Percentiles rank a stretch among this genome's conserved stretches.
Evolutionary conservation across 1,140 invertebrate species (phyloP).

Genomic region (Campoletis sonorensis): DNA sequence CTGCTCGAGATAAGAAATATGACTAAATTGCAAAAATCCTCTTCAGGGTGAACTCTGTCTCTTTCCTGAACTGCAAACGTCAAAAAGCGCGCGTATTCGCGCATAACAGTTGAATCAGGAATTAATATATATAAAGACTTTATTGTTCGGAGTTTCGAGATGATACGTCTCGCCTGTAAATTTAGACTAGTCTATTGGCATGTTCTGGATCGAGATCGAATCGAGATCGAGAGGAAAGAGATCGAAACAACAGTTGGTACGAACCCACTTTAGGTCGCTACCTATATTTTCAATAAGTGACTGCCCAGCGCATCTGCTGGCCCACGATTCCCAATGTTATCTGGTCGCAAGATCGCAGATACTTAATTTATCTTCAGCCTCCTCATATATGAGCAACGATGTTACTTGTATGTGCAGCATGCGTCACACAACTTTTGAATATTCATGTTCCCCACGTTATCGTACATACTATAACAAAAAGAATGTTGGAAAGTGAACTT

Average conservation of each 20-base stretch:
- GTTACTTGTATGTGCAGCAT: constrained; percentile 12
- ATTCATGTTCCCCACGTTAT: neutral
- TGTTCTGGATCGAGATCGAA: too few relatives aligned
- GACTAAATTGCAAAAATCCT: too few relatives aligned
- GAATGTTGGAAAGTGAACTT: neutral
- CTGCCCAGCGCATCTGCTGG: constrained; percentile 26
- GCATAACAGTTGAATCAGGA: too few relatives aligned
- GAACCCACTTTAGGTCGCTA: neutral
- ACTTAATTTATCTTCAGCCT: constrained; percentile 40
- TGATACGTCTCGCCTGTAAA: too few relatives aligned
- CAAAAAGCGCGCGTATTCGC: too few relatives aligned
- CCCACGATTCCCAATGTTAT: constrained; percentile 8
- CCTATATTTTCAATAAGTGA: constrained; percentile 1
- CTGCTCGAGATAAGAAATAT: too few relatives aligned
- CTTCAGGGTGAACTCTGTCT: too few relatives aligned
- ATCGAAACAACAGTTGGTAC: neutral
- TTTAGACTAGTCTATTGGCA: too few relatives aligned
- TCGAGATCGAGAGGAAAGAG: neutral
- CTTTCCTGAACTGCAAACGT: too few relatives aligned
- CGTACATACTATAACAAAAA: neutral
- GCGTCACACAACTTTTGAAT: constrained; percentile 7
- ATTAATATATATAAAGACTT: too few relatives aligned
- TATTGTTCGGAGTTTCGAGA: too few relatives aligned
- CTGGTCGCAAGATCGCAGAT: constrained; percentile 33
- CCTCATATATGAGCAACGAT: neutral